Percentiles rank a stretch among this genome's conserved stretches.
These are phyloP conservation scores for Noctua pronuba DNA, from an alignment of 2,888 invertebrate genomes.

Conservation along the genomic window DNA sequence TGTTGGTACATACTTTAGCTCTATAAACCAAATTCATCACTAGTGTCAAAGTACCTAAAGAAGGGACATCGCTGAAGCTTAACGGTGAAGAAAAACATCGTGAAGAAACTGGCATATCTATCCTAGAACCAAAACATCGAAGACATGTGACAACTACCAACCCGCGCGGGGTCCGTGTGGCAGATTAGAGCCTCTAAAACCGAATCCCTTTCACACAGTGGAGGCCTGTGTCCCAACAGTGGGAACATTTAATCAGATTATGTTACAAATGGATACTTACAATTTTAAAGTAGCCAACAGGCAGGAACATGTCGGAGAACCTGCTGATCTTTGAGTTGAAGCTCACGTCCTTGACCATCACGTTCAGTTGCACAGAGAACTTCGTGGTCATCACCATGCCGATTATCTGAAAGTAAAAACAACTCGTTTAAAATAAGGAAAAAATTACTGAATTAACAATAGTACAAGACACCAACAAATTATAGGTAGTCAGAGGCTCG, in stretches of 20 bases:
- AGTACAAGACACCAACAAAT: neutral
- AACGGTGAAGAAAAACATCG: too few relatives aligned
- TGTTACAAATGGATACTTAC: constrained; percentile 79
- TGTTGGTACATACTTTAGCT: too few relatives aligned
- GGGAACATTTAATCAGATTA: neutral
- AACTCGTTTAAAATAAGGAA: neutral
- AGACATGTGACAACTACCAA: neutral
- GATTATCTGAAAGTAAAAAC: constrained; percentile 84
- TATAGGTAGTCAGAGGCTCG: neutral
- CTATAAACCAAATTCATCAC: neutral
- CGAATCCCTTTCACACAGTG: neutral
- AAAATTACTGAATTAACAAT: neutral
- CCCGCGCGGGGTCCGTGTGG: neutral
- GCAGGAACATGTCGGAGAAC: constrained; percentile 92
- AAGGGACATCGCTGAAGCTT: neutral
- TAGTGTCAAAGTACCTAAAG: neutral
- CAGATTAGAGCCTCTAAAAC: neutral
- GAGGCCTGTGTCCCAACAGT: neutral
- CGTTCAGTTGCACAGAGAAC: constrained; percentile 92
- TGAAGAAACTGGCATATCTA: neutral
- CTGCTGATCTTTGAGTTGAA: constrained; percentile 89
- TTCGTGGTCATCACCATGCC: constrained; percentile 92
- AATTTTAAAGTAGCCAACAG: constrained; percentile 92
- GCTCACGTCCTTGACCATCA: constrained; percentile 90
- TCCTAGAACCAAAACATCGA: neutral